Conservation (phyloP, 2,797 vertebrate species). For the Ctenopoma multispine region DNA sequence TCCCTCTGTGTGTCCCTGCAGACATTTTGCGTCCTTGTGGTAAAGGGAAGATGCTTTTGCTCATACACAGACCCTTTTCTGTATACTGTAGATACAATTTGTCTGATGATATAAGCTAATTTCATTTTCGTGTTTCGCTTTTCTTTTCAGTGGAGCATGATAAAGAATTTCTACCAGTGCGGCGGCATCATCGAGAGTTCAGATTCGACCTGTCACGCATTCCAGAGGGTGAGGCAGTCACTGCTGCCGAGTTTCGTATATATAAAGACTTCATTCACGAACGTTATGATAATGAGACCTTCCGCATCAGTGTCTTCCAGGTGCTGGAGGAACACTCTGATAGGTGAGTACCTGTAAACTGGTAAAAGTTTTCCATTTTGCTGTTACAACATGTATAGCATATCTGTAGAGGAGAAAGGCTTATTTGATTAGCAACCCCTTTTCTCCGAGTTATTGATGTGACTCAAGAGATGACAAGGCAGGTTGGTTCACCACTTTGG, state of each 20-base stretch:
- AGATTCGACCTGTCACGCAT: slow-evolving; percentile 95
- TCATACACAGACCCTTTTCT: no score
- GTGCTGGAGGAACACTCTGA: slow-evolving; percentile 94
- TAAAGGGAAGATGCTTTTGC: background rate
- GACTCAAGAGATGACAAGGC: no score
- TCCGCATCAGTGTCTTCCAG: slow-evolving; percentile 95
- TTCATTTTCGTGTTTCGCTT: background rate
- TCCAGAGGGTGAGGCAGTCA: slow-evolving; percentile 96
- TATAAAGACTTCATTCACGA: slow-evolving; percentile 96
- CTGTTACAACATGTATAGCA: no score
- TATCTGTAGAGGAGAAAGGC: no score
- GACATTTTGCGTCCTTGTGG: background rate
- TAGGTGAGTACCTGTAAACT: slow-evolving; percentile 83
- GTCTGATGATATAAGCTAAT: slow-evolving; percentile 1
- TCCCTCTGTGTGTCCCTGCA: background rate
- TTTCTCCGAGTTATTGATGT: no score
- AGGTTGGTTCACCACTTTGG: no score
- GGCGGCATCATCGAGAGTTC: slow-evolving; percentile 94
- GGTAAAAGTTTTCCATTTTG: background rate
- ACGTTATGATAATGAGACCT: slow-evolving; percentile 94
- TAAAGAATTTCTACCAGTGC: slow-evolving; percentile 92
- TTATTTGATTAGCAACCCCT: no score
- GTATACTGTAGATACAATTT: background rate
- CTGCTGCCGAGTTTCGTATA: slow-evolving; percentile 96
- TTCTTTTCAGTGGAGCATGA: slow-evolving; percentile 92